These are phyloP conservation scores for Rhyacophila evoluta DNA, from an alignment of 2,888 invertebrate genomes.

Conservation along the genomic window DNA sequence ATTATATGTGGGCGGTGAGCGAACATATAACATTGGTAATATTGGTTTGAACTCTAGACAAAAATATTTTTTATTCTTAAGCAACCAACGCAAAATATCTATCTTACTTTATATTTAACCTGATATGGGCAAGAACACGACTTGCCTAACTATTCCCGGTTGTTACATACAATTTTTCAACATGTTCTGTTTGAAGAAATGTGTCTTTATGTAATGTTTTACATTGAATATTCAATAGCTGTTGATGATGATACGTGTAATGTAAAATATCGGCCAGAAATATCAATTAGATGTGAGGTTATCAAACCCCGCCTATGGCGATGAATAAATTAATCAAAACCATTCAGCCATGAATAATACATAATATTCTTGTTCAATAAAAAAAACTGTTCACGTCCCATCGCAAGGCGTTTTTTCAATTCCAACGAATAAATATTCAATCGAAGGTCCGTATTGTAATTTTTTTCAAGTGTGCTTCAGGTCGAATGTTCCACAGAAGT, in stretches of 20 bases:
- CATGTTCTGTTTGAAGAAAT: no score
- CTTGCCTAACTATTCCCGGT: no score
- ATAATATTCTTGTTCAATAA: not conserved
- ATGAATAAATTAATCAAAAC: constrained; percentile 9
- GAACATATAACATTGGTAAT: not conserved
- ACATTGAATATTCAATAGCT: not conserved
- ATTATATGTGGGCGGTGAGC: no score
- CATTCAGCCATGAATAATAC: constrained; percentile 6
- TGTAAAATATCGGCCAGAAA: not conserved
- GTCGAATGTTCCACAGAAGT: not conserved
- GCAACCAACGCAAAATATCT: no score
- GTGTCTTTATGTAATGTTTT: not conserved
- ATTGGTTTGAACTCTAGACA: not conserved
- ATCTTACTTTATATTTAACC: no score
- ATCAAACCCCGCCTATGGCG: constrained; percentile 10
- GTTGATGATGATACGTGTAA: not conserved
- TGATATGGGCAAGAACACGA: no score
- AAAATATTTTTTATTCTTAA: no score
- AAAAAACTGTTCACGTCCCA: not conserved
- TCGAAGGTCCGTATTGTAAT: constrained; percentile 6
- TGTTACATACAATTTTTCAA: no score
- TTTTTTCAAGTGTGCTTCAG: not conserved
- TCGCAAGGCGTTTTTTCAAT: not conserved
- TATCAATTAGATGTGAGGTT: constrained; percentile 11
- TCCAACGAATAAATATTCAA: not conserved